Evolutionary conservation across 2,113 vertebrate genomes (phyloP).

Genomic region (Rattus norvegicus): DNA sequence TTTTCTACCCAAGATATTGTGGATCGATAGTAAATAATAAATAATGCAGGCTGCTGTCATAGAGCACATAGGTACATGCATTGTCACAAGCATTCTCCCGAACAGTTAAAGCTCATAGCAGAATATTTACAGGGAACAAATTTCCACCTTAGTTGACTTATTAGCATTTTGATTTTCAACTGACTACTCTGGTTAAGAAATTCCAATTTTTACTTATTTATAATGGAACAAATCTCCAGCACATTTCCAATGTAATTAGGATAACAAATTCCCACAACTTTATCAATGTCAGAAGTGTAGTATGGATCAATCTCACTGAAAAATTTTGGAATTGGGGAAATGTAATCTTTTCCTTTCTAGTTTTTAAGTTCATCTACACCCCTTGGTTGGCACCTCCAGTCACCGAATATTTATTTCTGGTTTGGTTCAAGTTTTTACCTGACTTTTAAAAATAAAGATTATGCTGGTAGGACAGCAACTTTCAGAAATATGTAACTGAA

Average conservation of each 20-base stretch:
- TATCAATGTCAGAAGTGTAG: neutral
- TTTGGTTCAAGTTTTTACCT: neutral
- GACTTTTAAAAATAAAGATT: neutral
- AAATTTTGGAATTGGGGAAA: neutral
- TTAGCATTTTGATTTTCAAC: neutral
- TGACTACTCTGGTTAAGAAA: neutral
- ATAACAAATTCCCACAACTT: neutral
- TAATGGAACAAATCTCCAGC: neutral
- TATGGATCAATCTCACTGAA: neutral
- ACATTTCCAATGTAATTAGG: neutral
- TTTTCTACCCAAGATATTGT: neutral
- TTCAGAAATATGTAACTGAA: neutral
- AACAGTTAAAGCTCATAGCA: neutral
- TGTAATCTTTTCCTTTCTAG: neutral
- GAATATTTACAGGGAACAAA: neutral
- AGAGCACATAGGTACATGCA: neutral
- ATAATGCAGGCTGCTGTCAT: neutral
- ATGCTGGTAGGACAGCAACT: neutral
- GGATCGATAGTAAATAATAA: slow-evolving; percentile 5
- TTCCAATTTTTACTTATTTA: neutral
- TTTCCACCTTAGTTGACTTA: neutral
- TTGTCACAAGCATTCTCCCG: neutral
- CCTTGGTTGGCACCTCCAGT: neutral
- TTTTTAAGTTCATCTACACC: neutral
- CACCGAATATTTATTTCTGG: neutral